A percentile compares a stretch with the other conserved stretches of the same genome.
phyloP scores from a whole-genome alignment of 2,113 vertebrate species.

The Dasyurus viverrinus region DNA sequence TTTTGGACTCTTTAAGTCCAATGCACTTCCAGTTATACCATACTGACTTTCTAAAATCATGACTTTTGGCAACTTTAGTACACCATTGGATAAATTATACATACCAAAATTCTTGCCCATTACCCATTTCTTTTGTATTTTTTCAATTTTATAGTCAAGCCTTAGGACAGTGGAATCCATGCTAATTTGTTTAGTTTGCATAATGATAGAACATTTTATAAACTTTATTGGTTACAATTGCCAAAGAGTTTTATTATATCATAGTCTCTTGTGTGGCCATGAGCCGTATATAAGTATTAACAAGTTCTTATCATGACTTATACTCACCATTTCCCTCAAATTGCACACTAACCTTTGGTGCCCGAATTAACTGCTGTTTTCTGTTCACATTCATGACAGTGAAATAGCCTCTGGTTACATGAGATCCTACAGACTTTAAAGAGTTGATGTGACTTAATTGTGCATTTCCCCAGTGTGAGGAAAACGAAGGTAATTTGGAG shows the following conservation, averaged over 20 bases:
- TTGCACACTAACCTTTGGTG: conserved; percentile 56
- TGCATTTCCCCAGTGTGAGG: conserved; percentile 51
- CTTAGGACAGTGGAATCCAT: neutral
- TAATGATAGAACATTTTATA: conserved; percentile 34
- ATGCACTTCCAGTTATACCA: neutral
- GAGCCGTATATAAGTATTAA: conserved; percentile 64
- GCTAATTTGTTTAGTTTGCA: conserved; percentile 27
- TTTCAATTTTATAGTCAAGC: conserved; percentile 2
- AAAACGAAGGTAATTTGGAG: conserved; percentile 40
- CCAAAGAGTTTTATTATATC: conserved; percentile 57
- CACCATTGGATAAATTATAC: neutral
- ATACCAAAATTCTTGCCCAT: neutral
- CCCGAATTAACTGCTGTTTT: conserved; percentile 48
- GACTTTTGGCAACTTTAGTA: neutral
- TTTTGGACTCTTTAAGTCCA: neutral
- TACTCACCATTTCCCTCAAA: conserved; percentile 52
- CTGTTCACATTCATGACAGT: conserved; percentile 40
- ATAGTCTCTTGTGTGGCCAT: conserved; percentile 61
- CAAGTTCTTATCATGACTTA: conserved; percentile 61
- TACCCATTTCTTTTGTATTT: neutral
- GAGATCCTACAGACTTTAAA: conserved; percentile 38
- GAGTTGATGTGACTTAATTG: conserved; percentile 46
- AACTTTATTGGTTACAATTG: conserved; percentile 27
- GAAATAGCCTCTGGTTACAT: conserved; percentile 45
- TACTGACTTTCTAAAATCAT: neutral